These are phyloP conservation scores for Leptestheria dahalacensis DNA, from an alignment of 1,140 invertebrate species.

Conservation along the genomic window DNA sequence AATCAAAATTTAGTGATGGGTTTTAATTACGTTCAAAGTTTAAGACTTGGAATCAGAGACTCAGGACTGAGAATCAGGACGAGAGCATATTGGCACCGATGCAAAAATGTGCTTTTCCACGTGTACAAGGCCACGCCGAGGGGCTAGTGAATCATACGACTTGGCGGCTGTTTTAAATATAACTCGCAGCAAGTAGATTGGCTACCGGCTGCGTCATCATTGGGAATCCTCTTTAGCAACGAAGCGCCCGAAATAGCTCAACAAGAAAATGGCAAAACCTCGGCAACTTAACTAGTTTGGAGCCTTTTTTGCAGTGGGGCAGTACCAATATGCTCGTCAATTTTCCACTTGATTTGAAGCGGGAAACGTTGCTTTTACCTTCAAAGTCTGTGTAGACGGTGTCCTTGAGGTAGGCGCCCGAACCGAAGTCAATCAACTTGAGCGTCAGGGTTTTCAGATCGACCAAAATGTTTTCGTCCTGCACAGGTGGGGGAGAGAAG, in stretches of 20 bases:
- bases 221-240: not conserved
- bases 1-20: no score
- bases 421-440: constrained; percentile 51
- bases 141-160: not conserved
- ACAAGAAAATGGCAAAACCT: constrained; percentile 6
- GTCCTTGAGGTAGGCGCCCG: constrained; percentile 43
- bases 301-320: not conserved
- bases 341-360: not conserved
- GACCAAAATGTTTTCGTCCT: constrained; percentile 47
- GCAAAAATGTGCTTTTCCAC: not conserved
- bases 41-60: not conserved
- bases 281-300: not conserved
- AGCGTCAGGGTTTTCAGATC: constrained; percentile 36
- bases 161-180: not conserved
- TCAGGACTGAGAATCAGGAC: not conserved
- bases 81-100: not conserved
- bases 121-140: not conserved
- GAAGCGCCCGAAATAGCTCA: not conserved
- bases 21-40: not conserved
- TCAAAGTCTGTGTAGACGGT: constrained; percentile 47
- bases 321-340: not conserved
- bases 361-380: constrained; percentile 32
- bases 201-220: not conserved
- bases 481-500: constrained; percentile 18
- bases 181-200: not conserved